Conservation (phyloP, 2,113 vertebrate species). For the Hiodon alosoides region DNA sequence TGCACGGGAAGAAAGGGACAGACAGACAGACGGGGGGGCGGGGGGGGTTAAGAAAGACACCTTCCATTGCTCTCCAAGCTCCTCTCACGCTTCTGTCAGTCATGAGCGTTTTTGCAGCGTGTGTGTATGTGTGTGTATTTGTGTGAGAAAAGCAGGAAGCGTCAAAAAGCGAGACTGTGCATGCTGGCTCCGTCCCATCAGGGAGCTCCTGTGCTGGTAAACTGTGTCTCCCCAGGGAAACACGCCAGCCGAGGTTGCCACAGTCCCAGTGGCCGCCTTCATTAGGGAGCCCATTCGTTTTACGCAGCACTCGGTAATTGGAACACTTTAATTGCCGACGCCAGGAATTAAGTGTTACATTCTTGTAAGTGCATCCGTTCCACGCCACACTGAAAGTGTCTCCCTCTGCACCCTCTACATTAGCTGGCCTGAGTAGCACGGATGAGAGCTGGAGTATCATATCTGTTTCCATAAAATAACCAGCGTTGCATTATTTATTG, state of each 20-base stretch:
- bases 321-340: slow-evolving; percentile 9
- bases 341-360: slow-evolving; percentile 2
- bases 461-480: slow-evolving; percentile 4
- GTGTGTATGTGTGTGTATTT: slow-evolving; percentile 19
- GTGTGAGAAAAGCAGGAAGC: slow-evolving; percentile 11
- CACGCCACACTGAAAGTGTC: not conserved
- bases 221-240: slow-evolving; percentile 4
- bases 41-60: no score
- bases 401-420: not conserved
- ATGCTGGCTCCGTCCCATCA: not conserved
- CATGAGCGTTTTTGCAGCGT: not conserved
- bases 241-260: not conserved
- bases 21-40: no score
- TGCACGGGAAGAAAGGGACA: slow-evolving; percentile 52
- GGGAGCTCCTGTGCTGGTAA: not conserved
- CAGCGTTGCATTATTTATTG: slow-evolving; percentile 12
- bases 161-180: slow-evolving; percentile 26
- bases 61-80: no score
- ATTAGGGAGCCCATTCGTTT: slow-evolving; percentile 4
- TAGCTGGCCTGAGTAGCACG: slow-evolving; percentile 2
- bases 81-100: no score
- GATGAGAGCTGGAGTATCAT: slow-evolving; percentile 6
- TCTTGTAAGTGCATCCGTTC: not conserved
- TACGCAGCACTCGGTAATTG: not conserved
- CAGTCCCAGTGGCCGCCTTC: slow-evolving; percentile 4